phyloP scores from a whole-genome alignment of 2,113 vertebrate species.

The Ibidorhyncha struthersii region DNA sequence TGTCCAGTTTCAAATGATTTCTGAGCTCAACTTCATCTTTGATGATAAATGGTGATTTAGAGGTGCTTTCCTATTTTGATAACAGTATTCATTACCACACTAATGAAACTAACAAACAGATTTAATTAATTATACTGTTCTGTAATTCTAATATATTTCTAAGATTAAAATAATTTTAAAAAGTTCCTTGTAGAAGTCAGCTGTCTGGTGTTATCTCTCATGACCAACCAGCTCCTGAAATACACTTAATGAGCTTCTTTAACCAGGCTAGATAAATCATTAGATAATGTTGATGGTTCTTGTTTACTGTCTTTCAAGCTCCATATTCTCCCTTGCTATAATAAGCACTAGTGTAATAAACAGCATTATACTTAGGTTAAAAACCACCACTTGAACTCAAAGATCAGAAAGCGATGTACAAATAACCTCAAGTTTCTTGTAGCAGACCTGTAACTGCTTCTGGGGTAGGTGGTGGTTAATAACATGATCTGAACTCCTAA shows the following conservation, averaged over 20 bases:
- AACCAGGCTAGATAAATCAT: not conserved
- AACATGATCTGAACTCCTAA: not conserved
- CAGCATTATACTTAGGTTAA: not conserved
- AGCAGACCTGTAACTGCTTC: not conserved
- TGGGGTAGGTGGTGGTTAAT: not conserved
- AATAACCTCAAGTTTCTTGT: not conserved
- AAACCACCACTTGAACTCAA: not conserved
- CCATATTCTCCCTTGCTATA: not conserved
- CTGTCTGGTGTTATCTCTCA: not conserved
- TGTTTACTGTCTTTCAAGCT: not conserved
- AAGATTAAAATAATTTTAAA: not conserved
- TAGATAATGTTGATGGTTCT: not conserved
- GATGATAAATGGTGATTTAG: not conserved
- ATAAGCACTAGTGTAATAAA: not conserved
- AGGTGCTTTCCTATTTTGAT: not conserved
- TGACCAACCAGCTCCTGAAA: not conserved
- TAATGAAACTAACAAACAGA: not conserved
- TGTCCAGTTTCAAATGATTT: not conserved
- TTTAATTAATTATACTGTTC: not conserved
- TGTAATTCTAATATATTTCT: not conserved
- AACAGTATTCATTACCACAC: not conserved
- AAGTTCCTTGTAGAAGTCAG: not conserved
- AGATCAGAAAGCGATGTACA: not conserved
- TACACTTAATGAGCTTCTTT: not conserved
- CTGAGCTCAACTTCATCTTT: not conserved